These are phyloP conservation scores for Urocynchramus pylzowi DNA, from an alignment of 2,113 vertebrate species.

Conservation along the genomic window DNA sequence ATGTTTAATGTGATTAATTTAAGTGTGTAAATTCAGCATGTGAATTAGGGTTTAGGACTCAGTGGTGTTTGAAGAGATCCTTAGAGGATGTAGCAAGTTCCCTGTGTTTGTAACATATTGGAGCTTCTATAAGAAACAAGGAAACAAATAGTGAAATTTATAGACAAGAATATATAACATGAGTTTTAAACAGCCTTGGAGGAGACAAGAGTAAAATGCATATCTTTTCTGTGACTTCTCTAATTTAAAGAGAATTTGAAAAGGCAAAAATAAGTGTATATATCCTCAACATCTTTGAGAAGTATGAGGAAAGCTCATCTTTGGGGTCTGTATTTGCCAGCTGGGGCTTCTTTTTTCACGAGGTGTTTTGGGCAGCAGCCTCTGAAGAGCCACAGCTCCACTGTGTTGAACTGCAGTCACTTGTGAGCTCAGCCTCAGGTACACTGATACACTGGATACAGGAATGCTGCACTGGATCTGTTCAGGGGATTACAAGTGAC, in stretches of 20 bases:
- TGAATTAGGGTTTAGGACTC: neutral
- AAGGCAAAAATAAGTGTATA: neutral
- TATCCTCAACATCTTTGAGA: neutral
- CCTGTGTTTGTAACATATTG: neutral
- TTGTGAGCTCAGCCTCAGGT: neutral
- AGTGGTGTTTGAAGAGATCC: neutral
- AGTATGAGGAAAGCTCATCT: neutral
- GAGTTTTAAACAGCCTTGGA: neutral
- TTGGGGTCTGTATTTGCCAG: neutral
- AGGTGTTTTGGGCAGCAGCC: neutral
- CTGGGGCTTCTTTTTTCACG: neutral
- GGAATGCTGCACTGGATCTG: neutral
- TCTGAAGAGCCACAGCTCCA: rapidly evolving
- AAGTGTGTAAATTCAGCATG: neutral
- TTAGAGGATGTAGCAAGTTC: neutral
- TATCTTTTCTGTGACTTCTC: neutral
- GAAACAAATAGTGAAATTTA: neutral
- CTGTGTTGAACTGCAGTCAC: neutral
- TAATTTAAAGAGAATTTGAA: neutral
- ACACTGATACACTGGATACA: neutral
- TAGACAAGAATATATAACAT: neutral
- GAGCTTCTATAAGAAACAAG: neutral
- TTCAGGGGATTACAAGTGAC: neutral
- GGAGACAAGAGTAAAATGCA: neutral
- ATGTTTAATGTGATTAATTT: neutral